These are phyloP conservation scores for Yponomeuta cagnagella DNA, from an alignment of 2,888 invertebrate species.

Conservation along the genomic window DNA sequence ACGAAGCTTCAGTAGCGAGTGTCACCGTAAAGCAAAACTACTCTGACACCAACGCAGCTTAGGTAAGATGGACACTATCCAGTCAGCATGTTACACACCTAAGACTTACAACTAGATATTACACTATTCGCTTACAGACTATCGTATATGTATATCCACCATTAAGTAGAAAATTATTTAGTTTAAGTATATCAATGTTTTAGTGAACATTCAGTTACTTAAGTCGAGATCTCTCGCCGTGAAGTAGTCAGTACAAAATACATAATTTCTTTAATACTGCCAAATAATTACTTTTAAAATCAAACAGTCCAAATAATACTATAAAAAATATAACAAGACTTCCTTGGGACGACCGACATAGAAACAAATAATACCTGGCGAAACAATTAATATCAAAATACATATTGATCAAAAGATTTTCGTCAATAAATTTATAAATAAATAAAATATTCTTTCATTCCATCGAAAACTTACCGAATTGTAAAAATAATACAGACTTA, in stretches of 20 bases:
- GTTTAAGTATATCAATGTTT: constrained; percentile 26
- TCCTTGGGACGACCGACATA: neutral
- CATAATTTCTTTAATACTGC: constrained; percentile 51
- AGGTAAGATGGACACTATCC: constrained; percentile 17
- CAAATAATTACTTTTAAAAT: constrained; percentile 51
- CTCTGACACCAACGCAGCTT: neutral
- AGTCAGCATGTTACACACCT: constrained; percentile 49
- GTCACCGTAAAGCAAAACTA: neutral
- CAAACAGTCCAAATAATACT: constrained; percentile 23
- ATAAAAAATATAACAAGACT: constrained; percentile 4
- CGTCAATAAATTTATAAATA: neutral
- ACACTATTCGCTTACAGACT: constrained; percentile 57
- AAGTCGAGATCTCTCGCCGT: constrained; percentile 11
- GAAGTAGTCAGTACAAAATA: constrained; percentile 5
- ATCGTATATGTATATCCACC: constrained; percentile 73
- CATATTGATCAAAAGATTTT: neutral
- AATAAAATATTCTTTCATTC: neutral
- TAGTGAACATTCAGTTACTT: constrained; percentile 42
- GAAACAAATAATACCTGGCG: neutral
- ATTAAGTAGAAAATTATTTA: constrained; percentile 46
- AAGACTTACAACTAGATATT: constrained; percentile 56
- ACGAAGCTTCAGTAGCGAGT: neutral
- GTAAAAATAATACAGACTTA: neutral
- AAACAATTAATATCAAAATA: neutral
- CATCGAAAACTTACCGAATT: neutral